These are phyloP conservation scores for Danionella cerebrum DNA, from an alignment of 2,113 vertebrate genomes.

Conservation along the genomic window DNA sequence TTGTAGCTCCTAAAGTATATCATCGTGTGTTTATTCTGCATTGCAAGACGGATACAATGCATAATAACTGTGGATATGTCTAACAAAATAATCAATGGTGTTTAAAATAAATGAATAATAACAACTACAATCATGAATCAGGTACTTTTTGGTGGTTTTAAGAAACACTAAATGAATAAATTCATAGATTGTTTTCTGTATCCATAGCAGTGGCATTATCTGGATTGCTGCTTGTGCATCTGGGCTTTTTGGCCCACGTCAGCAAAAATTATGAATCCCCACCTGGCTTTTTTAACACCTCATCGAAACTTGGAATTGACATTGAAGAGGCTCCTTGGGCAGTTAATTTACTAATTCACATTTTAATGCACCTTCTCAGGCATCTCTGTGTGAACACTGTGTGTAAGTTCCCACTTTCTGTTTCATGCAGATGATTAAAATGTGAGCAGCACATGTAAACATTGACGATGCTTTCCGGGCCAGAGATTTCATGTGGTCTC, in stretches of 20 bases:
- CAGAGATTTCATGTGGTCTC: not conserved
- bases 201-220: not conserved
- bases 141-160: no score
- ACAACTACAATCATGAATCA: no score
- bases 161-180: no score
- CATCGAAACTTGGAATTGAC: constrained; percentile 3
- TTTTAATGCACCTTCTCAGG: not conserved
- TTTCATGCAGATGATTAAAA: not conserved
- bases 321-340: not conserved
- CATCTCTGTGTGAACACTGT: no score
- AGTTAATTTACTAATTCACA: not conserved
- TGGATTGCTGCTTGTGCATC: not conserved
- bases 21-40: no score
- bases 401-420: not conserved
- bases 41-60: no score
- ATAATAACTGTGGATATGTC: no score
- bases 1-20: no score
- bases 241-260: not conserved
- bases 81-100: no score
- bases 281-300: constrained; percentile 15
- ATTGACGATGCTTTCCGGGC: not conserved
- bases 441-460: not conserved
- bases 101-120: no score
- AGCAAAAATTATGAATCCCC: constrained; percentile 7
- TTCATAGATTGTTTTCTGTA: not conserved